These are phyloP conservation scores for Papilio dardanus DNA, from an alignment of 1,140 invertebrate genomes.

Conservation along the genomic window DNA sequence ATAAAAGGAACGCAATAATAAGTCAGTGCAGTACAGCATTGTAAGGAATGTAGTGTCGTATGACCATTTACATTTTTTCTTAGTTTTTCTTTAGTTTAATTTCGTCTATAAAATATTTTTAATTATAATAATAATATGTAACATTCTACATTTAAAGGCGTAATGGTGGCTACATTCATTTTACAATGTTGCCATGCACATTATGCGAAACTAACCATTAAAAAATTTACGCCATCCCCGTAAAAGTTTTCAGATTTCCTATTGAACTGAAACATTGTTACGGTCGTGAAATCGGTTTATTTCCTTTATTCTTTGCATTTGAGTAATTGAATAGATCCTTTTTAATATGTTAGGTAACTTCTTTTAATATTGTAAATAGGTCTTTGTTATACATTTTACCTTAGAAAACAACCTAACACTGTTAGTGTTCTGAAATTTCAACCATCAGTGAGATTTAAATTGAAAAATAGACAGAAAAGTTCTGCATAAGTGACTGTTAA, in stretches of 20 bases:
- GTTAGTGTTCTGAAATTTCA: too few relatives aligned
- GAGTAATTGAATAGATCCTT: background rate
- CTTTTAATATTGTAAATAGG: background rate
- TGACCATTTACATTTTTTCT: too few relatives aligned
- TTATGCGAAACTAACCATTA: constrained; percentile 8
- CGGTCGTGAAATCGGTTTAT: background rate
- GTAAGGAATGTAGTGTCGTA: too few relatives aligned
- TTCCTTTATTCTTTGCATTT: background rate
- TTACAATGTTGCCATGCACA: background rate
- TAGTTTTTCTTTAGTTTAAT: background rate
- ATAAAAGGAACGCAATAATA: background rate
- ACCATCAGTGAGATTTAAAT: background rate
- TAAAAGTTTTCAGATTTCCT: constrained; percentile 1
- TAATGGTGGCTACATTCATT: background rate
- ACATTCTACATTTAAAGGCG: background rate
- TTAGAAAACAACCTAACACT: too few relatives aligned
- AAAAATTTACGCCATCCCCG: background rate
- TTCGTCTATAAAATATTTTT: background rate
- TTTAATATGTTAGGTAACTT: background rate
- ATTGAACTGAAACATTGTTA: constrained; percentile 3
- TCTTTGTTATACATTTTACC: background rate
- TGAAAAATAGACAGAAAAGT: background rate
- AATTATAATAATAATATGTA: background rate
- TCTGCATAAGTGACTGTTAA: too few relatives aligned
- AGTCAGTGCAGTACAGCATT: too few relatives aligned